phyloP scores from a whole-genome alignment of 2,113 vertebrate genomes.

The Pygoscelis adeliae region DNA sequence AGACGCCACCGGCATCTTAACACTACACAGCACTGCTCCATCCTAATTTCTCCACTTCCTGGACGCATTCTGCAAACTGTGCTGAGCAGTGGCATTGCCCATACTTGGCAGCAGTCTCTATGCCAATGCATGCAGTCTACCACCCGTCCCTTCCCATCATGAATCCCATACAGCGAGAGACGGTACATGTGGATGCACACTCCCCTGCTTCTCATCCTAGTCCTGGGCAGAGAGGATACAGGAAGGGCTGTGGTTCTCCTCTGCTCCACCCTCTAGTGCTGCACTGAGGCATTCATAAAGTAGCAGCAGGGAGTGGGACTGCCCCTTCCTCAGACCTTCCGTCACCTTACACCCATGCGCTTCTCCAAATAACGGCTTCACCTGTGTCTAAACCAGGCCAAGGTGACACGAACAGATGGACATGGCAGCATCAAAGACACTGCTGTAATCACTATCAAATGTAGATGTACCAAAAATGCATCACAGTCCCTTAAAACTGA shows the following conservation, averaged over 20 bases:
- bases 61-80: neutral
- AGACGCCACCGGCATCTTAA: neutral
- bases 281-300: neutral
- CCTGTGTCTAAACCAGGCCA: neutral
- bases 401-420: neutral
- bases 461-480: neutral
- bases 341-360: neutral
- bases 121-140: too few species aligned
- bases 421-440: neutral
- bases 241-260: neutral
- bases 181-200: neutral
- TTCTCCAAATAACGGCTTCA: neutral
- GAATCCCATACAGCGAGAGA: neutral
- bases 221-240: neutral
- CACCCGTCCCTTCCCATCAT: rapidly evolving
- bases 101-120: neutral
- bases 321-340: neutral
- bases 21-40: neutral
- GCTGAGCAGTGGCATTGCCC: neutral
- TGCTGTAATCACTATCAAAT: neutral
- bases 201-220: neutral
- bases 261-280: neutral
- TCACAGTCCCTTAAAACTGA: neutral
- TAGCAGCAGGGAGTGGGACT: neutral
- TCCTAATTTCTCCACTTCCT: neutral